Base-by-base conservation (phyloP, 2,888 invertebrate species). In the Dascillus cervinus region DNA sequence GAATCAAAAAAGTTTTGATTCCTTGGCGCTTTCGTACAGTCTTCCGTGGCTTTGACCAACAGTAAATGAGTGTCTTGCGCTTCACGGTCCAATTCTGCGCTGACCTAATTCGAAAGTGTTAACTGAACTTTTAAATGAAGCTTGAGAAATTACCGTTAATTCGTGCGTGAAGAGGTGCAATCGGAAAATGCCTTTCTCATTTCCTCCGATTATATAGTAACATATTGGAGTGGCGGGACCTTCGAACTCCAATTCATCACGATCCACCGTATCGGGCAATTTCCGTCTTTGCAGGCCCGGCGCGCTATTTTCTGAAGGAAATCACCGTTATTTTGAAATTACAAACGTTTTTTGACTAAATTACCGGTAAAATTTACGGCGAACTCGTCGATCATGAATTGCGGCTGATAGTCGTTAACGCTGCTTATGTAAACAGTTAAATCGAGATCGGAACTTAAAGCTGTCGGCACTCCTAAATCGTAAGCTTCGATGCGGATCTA, bases 401-500 rank as follows among this genome's bases (percentile, higher is more conserved):
- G 81, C 0, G 92, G 91, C 34, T 87, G 82, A 60, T 86, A 89
- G 56, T 86, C 89, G 62, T 91, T 89, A 0, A 91, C 82, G 59
- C 90, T 89, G 36, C 83, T 79, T 0, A 92, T 82, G 57, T 90
- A 89, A 43, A 92, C 79, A 3, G 84, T 86, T 1, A 92, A 63
- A 64, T 92, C 91, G 22, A 92, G 66, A 62, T 90, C 91, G 0
- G 88, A 82, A 48, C 88, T 88, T 2, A 92, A 65, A 0, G 90
- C 80, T 0, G 90, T 89, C 0, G 92, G 91, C 1, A 80, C 69
- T 0, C 92, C 92, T 31, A 90, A 73, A 64, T 92, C 92, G 56
- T 82, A 88, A 0, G 91, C 91, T 69, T 91, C 90, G 23, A 92
- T 80, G 47, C 91, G 72, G 35, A 92, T 79, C 89, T 91, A 62